A percentile compares a stretch with the other conserved stretches of the same genome.
phyloP scores from a whole-genome alignment of 2,888 invertebrate genomes.

The Carpatolechia fugitivella region DNA sequence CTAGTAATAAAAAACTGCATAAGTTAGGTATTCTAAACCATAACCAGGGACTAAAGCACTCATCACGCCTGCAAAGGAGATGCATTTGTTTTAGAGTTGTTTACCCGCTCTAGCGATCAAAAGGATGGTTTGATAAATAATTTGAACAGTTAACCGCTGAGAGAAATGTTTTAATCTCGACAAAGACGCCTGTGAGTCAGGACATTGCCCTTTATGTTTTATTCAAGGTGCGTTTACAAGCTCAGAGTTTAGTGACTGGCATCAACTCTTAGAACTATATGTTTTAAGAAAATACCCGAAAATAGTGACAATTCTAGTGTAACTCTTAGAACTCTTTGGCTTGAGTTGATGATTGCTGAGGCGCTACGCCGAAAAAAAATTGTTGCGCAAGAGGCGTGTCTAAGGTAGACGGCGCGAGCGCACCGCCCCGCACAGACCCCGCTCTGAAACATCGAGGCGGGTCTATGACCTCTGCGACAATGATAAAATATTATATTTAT shows the following conservation, averaged over 20 bases:
- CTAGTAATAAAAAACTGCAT: no score
- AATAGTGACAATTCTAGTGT: no score
- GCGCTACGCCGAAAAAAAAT: no score
- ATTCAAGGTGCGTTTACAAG: conserved; percentile 54
- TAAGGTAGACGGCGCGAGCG: no score
- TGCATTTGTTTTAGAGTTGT: not conserved
- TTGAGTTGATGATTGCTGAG: not conserved
- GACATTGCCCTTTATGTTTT: conserved; percentile 58
- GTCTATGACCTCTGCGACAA: no score
- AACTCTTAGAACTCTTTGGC: not conserved
- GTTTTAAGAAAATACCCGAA: conserved; percentile 15
- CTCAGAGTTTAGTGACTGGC: conserved; percentile 38
- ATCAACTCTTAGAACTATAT: not conserved
- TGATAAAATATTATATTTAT: no score
- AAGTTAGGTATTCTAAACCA: not conserved
- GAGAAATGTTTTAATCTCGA: conserved; percentile 72
- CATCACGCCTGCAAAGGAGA: not conserved
- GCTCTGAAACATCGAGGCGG: no score
- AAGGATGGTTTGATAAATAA: conserved; percentile 63
- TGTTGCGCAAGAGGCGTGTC: no score
- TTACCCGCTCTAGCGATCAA: conserved; percentile 24
- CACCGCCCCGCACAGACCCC: no score
- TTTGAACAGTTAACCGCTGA: conserved; percentile 60
- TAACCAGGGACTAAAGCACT: not conserved
- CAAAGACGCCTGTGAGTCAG: conserved; percentile 43